Evolutionary conservation across 92 coral and sea anemone genomes (phyloP).

Genomic region (Porites divaricata): DNA sequence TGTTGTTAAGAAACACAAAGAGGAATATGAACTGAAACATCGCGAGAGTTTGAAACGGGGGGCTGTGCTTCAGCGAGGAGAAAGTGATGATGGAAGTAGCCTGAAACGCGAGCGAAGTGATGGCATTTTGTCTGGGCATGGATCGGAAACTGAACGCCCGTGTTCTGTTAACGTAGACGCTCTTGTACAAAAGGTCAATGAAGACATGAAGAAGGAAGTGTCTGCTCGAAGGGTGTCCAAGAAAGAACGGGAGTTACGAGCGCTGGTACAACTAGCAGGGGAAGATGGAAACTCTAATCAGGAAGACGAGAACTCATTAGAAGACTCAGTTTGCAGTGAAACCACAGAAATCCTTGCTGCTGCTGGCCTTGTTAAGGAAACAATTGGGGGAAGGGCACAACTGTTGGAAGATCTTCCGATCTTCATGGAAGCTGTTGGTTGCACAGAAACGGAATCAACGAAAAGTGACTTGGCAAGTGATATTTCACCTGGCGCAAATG

Average conservation of each 20-base stretch:
- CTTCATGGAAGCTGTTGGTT: neutral
- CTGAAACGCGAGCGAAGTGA: constrained; percentile 22
- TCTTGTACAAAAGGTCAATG: constrained; percentile 54
- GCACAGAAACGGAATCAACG: neutral
- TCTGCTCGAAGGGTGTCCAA: constrained; percentile 15
- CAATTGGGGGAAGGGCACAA: neutral
- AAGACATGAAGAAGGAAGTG: constrained; percentile 61
- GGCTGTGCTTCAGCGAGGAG: constrained; percentile 20
- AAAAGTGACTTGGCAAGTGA: neutral
- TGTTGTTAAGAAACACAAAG: constrained; percentile 70
- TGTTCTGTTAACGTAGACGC: constrained; percentile 24
- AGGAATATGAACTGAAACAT: constrained; percentile 38
- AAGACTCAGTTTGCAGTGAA: neutral
- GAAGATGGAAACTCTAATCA: neutral
- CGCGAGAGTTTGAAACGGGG: constrained; percentile 28
- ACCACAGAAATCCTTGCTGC: neutral
- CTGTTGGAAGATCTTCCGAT: neutral
- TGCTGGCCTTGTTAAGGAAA: constrained; percentile 26
- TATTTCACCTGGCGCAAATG: neutral
- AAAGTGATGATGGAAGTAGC: constrained; percentile 10
- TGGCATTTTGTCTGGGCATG: neutral
- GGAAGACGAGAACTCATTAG: neutral
- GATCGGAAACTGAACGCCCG: neutral
- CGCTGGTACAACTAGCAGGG: constrained; percentile 3
- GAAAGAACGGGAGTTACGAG: constrained; percentile 26